These are phyloP conservation scores for Neoascia interrupta DNA, from an alignment of 2,888 invertebrate species.

Conservation along the genomic window DNA sequence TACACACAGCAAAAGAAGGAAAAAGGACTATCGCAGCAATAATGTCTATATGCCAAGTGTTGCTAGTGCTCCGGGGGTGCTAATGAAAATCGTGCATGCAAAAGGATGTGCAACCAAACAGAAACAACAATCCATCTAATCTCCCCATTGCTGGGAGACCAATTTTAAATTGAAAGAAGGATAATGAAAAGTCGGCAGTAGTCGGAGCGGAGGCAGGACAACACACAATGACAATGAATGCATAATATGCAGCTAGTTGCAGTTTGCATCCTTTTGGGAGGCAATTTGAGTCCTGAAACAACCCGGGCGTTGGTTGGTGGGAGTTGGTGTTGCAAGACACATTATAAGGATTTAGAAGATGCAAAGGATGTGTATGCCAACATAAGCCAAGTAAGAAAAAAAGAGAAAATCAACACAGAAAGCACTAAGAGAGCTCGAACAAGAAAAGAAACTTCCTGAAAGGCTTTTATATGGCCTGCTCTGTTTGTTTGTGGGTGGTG, in stretches of 20 bases:
- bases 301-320: slow-evolving; percentile 8
- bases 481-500: background rate
- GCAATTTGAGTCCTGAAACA: slow-evolving; percentile 61
- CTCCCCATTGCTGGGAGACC: slow-evolving; percentile 62
- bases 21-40: slow-evolving; percentile 23
- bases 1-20: slow-evolving; percentile 33
- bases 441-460: slow-evolving; percentile 46
- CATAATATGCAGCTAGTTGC: slow-evolving; percentile 43
- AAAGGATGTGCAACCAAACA: slow-evolving; percentile 67
- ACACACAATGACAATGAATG: slow-evolving; percentile 47
- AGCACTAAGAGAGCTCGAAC: background rate
- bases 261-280: slow-evolving; percentile 35
- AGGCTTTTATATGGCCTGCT: slow-evolving; percentile 9
- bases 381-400: slow-evolving; percentile 25
- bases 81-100: slow-evolving; percentile 68
- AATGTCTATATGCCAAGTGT: slow-evolving; percentile 41
- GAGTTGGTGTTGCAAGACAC: slow-evolving; percentile 9
- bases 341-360: slow-evolving; percentile 64
- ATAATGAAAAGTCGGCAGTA: slow-evolving; percentile 57
- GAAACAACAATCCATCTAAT: slow-evolving; percentile 70
- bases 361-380: slow-evolving; percentile 49
- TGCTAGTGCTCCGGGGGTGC: slow-evolving; percentile 53
- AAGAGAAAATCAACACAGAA: no score
- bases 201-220: background rate
- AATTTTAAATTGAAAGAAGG: slow-evolving; percentile 69